Evolutionary conservation across 1,140 invertebrate species (phyloP).

Genomic region (Physella acuta): DNA sequence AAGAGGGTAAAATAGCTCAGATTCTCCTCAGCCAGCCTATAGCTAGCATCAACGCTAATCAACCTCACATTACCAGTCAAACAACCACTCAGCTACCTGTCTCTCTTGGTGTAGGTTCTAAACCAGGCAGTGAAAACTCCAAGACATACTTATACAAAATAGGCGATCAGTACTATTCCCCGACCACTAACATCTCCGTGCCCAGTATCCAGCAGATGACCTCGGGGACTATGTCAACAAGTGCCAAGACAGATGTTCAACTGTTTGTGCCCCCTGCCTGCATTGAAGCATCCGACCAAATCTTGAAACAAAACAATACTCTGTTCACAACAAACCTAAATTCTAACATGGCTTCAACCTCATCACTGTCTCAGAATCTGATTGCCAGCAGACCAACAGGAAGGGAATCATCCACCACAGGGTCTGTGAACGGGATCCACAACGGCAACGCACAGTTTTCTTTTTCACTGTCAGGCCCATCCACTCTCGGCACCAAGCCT

Average conservation of each 20-base stretch:
- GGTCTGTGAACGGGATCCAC: conserved; percentile 15
- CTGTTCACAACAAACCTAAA: not conserved
- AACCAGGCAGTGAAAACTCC: not conserved
- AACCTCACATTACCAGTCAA: not conserved
- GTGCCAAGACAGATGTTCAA: conserved; percentile 12
- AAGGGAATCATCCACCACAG: not conserved
- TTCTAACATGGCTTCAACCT: not conserved
- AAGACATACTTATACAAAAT: conserved; percentile 8
- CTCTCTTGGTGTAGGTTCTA: not conserved
- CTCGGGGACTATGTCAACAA: not conserved
- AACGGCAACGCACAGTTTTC: conserved; percentile 8
- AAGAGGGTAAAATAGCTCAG: conserved; percentile 16
- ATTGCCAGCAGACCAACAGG: no score
- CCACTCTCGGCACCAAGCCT: not conserved
- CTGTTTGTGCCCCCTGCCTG: conserved; percentile 15
- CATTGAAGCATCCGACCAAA: conserved; percentile 21
- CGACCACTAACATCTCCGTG: not conserved
- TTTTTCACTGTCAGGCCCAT: conserved; percentile 11
- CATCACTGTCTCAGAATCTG: not conserved
- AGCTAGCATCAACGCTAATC: not conserved
- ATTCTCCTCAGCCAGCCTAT: conserved; percentile 9
- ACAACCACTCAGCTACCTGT: not conserved
- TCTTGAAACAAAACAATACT: not conserved
- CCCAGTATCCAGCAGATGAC: not conserved
- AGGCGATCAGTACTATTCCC: conserved; percentile 20